These are phyloP conservation scores for Rotaria socialis DNA, from an alignment of 2,888 invertebrate species.

Conservation along the genomic window DNA sequence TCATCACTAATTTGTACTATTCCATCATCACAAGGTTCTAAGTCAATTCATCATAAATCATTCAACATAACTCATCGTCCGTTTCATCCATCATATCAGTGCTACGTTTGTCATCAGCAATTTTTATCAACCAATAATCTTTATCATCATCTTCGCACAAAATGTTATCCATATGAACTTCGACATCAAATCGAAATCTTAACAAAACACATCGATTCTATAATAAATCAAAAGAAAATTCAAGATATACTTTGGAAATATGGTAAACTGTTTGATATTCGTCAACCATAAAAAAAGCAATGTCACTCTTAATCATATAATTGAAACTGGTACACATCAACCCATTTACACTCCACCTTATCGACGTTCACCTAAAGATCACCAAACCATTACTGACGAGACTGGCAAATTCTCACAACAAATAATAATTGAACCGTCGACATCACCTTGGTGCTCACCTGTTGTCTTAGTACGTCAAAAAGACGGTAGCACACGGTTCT, in stretches of 20 bases:
- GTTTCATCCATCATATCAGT: neutral
- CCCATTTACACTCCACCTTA: neutral
- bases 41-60: neutral
- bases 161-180: too few species aligned
- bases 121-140: neutral
- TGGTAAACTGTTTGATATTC: neutral
- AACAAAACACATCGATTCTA: neutral
- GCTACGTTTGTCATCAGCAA: neutral
- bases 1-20: neutral
- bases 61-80: neutral
- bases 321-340: neutral
- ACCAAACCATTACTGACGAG: slow-evolving; percentile 38
- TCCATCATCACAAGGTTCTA: neutral
- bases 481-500: too few species aligned
- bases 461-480: too few species aligned
- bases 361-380: neutral
- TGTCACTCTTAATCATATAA: neutral
- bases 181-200: too few species aligned
- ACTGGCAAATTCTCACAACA: slow-evolving; percentile 40
- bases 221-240: neutral
- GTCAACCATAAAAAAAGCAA: neutral
- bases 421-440: slow-evolving; percentile 40
- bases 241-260: neutral
- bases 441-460: neutral
- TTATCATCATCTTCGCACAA: neutral